Base-by-base conservation (phyloP, 2,113 vertebrate species). In the Alexandromys fortis region DNA sequence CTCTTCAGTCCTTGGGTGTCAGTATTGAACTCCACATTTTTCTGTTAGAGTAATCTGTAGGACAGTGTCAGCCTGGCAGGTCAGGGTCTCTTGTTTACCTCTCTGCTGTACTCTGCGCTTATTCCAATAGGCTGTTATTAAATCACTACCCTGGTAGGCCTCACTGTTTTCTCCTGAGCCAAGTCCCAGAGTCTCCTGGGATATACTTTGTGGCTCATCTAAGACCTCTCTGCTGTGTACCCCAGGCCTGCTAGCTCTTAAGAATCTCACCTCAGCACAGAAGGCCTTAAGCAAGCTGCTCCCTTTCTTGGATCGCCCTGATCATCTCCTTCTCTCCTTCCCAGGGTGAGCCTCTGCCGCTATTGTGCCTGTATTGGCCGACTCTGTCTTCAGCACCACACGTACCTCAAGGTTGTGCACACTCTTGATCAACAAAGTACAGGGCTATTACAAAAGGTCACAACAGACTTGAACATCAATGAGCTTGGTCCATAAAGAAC, bases 381-480 rank as follows among this genome's bases (percentile, higher is more conserved):
- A 83, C 82, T 89, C n/a, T 72, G 21, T 45, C 68, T 93, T 81
- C 17, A 45, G 38, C 47, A 87, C 49, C 72, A 65, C 26, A 47
- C 35, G 45, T 47, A 30, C 63, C 61, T 94, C 52, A 22, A 55
- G 63, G 65, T n/a, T 70, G 13, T 6, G 35, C 49, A 89, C 35
- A 1, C 4, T 65, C 82, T 72, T 92, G 42, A 81, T 93, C 38
- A 96, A 35, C 63, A 58, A 73, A 12, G 73, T 30, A 33, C 3
- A 11, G 30, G 42, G 14, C 30, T 76, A 14, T 92, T 92, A 67
- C 17, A 77, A 68, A 96, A 93, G 82, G 90, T 92, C 72, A 77
- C 30, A 68, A n/a, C 45, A 13, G 4, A 88, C 72, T 67, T 92
- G 65, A 90, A 94, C 75, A 65, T 92, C 83, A 91, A 79, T 67